Base-by-base conservation (phyloP, 1,140 invertebrate genomes). In the Rhopalosiphum maidis region DNA sequence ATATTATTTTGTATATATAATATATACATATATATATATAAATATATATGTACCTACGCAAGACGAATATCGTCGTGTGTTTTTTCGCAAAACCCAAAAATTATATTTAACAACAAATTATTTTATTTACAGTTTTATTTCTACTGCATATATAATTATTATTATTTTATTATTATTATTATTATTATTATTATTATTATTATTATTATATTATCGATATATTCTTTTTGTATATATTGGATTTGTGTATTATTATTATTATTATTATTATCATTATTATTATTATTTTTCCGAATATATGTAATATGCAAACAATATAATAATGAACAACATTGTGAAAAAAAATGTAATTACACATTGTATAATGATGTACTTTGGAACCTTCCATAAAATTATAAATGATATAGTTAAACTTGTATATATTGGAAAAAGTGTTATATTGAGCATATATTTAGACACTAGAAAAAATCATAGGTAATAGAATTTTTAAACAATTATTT, bases 361-460 rank as follows among this genome's bases (percentile, higher is more conserved):
- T 86, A 86, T 54, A 93, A 54, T 93, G n/a, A 85, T 93, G 82
- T 93, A 93, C 91, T 93, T 93, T 93, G 91, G 91, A 93, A 51
- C n/a, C 91, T 93, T 93, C 91, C 91, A 86, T 93, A 93, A 54
- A 93, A 54, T 92, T 43, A 90, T 30, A 8, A 68, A 85, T 82
- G 30, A 51, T 90, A 86, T 93, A 93, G 91, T 93, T 86, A 86
- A 93, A 82, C 48, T 51, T 93, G 91, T 93, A 93, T 86, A 93
- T 93, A 93, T 85, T 86, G 91, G 82, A 93, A 93, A 93, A 82
- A 93, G 91, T 93, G 91, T 93, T 93, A 86, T 54, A 86, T 85
- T 93, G 60, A 86, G 85, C 89, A 30, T 93, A 83, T 93, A 55
- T 85, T 86, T 93, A 93, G 91, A 93, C n/a, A 86, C 82, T 93